Evolutionary conservation across 1,140 invertebrate species (phyloP).

Genomic region (Drosophila yakuba): DNA sequence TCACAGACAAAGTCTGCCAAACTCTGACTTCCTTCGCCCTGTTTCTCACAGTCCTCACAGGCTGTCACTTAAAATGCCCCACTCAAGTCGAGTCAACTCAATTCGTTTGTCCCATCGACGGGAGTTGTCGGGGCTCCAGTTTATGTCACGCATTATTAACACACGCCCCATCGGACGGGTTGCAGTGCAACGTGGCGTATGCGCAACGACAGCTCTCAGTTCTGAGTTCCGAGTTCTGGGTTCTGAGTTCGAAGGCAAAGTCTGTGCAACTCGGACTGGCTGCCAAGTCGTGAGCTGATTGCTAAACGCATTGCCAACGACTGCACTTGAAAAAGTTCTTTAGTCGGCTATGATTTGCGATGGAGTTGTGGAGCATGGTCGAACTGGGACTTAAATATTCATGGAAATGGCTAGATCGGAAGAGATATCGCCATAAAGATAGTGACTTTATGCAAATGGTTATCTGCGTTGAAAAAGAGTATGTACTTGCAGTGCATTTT

Average conservation of each 20-base stretch:
- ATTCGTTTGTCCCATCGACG: slow-evolving; percentile 67
- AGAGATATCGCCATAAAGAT: not conserved
- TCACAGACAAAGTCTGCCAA: slow-evolving; percentile 40
- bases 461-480: too few species aligned
- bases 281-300: slow-evolving; percentile 73
- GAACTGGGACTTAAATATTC: not conserved
- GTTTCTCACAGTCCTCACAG: slow-evolving; percentile 18
- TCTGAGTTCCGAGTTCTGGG: too few species aligned
- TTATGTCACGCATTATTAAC: slow-evolving; percentile 82
- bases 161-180: slow-evolving; percentile 60
- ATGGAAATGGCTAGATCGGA: not conserved
- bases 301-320: slow-evolving; percentile 71
- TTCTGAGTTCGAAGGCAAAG: not conserved
- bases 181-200: slow-evolving; percentile 73
- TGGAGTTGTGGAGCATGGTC: not conserved
- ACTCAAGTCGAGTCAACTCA: slow-evolving; percentile 76
- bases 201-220: slow-evolving; percentile 53
- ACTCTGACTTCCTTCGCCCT: not conserved
- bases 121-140: slow-evolving; percentile 60
- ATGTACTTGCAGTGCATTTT: too few species aligned
- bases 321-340: not conserved
- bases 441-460: too few species aligned
- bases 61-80: slow-evolving; percentile 73
- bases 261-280: slow-evolving; percentile 28
- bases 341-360: not conserved